These are phyloP conservation scores for Osedax frankpressi DNA, from an alignment of 2,888 invertebrate genomes.

Conservation along the genomic window DNA sequence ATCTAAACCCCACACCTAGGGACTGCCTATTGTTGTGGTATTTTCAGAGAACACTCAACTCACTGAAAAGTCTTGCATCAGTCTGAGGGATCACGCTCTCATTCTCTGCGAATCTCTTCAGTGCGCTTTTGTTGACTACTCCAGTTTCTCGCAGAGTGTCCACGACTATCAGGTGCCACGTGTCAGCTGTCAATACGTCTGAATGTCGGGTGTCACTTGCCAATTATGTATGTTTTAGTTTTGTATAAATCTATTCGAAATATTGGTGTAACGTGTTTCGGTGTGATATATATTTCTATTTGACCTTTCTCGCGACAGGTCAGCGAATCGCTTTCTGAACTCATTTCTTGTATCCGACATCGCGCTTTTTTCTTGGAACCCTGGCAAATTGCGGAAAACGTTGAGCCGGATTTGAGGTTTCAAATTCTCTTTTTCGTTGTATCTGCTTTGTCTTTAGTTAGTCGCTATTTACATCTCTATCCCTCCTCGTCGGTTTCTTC, in stretches of 20 bases:
- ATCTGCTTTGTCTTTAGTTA: too few relatives aligned
- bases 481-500: too few relatives aligned
- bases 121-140: slow-evolving; percentile 72
- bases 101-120: slow-evolving; percentile 54
- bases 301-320: too few relatives aligned
- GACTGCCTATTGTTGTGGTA: slow-evolving; percentile 75
- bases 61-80: slow-evolving; percentile 55
- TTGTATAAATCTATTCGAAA: too few relatives aligned
- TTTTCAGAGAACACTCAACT: slow-evolving; percentile 72
- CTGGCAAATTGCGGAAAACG: slow-evolving; percentile 63
- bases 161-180: background rate
- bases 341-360: slow-evolving; percentile 65
- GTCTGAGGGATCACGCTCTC: slow-evolving; percentile 32
- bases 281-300: too few relatives aligned
- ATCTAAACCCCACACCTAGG: slow-evolving; percentile 54
- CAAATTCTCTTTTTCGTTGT: too few relatives aligned
- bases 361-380: slow-evolving; percentile 62
- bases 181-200: too few relatives aligned
- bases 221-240: too few relatives aligned
- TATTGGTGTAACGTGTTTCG: too few relatives aligned
- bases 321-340: slow-evolving; percentile 28
- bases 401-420: slow-evolving; percentile 70
- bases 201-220: too few relatives aligned
- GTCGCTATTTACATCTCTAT: too few relatives aligned
- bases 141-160: slow-evolving; percentile 31